phyloP scores from a whole-genome alignment of 1,140 invertebrate species.

The Drosophila nigromelanica region DNA sequence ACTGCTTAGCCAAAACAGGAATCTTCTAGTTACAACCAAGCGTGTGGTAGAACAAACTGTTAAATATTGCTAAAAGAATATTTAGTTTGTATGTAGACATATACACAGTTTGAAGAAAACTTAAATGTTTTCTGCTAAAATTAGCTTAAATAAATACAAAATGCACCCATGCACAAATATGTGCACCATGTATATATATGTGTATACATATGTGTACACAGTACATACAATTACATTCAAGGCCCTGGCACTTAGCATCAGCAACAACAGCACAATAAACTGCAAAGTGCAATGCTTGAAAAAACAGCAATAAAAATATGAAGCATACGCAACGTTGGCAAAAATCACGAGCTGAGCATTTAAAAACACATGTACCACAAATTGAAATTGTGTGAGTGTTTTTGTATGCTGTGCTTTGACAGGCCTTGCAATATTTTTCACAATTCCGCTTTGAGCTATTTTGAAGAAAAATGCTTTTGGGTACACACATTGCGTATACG shows the following conservation, averaged over 20 bases:
- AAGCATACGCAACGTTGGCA: slow-evolving; percentile 71
- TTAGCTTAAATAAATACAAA: slow-evolving; percentile 68
- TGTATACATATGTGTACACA: neutral
- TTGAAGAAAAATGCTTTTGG: slow-evolving; percentile 21
- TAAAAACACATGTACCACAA: slow-evolving; percentile 41
- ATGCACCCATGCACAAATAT: slow-evolving; percentile 10
- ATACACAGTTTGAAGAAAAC: no score
- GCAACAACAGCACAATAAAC: slow-evolving; percentile 34
- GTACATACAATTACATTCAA: slow-evolving; percentile 20
- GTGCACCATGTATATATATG: neutral
- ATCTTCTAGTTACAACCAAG: no score
- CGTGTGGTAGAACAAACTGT: no score
- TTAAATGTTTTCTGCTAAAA: slow-evolving; percentile 28
- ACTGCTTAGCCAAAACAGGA: no score
- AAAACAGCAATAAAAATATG: slow-evolving; percentile 45
- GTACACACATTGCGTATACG: slow-evolving; percentile 17
- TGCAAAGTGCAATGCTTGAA: slow-evolving; percentile 49
- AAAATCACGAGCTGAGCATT: slow-evolving; percentile 59
- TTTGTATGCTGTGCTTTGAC: slow-evolving; percentile 7
- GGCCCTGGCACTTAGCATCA: slow-evolving; percentile 12
- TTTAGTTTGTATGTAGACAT: no score
- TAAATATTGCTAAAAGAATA: no score
- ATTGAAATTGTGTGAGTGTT: slow-evolving; percentile 18
- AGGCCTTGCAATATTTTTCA: slow-evolving; percentile 27
- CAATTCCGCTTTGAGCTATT: neutral